These are phyloP conservation scores for Rana temporaria DNA, from an alignment of 2,113 vertebrate genomes.

Conservation along the genomic window DNA sequence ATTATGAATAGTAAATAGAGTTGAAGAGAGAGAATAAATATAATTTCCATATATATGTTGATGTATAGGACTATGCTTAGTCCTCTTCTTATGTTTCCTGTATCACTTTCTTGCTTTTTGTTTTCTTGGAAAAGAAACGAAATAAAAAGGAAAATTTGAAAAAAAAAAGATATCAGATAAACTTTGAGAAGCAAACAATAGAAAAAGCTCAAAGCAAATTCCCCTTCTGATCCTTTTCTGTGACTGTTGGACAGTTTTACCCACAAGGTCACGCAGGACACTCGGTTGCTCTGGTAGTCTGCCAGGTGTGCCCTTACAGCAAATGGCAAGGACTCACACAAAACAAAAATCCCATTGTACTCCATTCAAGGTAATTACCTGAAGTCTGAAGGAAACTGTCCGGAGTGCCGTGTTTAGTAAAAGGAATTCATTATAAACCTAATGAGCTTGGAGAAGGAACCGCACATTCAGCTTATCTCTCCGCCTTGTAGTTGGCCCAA, in stretches of 20 bases:
- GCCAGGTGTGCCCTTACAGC: conserved; percentile 33
- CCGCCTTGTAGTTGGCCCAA: not conserved
- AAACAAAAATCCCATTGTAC: conserved; percentile 31
- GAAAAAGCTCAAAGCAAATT: too few species aligned
- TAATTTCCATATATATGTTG: too few species aligned
- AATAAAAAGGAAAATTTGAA: too few species aligned
- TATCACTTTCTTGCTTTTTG: too few species aligned
- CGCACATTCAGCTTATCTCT: not conserved
- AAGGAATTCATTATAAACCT: not conserved
- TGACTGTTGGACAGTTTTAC: not conserved
- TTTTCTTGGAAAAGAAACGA: too few species aligned
- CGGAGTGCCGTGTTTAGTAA: not conserved
- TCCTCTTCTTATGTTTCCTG: too few species aligned
- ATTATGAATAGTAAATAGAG: too few species aligned
- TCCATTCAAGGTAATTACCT: not conserved
- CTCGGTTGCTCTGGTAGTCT: not conserved
- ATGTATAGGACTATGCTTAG: too few species aligned
- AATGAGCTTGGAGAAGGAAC: not conserved
- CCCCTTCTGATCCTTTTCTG: not conserved
- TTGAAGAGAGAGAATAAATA: too few species aligned
- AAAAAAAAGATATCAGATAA: too few species aligned
- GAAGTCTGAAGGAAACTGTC: not conserved
- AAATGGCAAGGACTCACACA: not conserved
- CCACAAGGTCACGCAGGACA: conserved; percentile 7
- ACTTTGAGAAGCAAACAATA: too few species aligned